Percentiles rank a stretch among this genome's conserved stretches.
Conservation (phyloP, 1,140 invertebrate genomes). For the Bombus affinis region DNA sequence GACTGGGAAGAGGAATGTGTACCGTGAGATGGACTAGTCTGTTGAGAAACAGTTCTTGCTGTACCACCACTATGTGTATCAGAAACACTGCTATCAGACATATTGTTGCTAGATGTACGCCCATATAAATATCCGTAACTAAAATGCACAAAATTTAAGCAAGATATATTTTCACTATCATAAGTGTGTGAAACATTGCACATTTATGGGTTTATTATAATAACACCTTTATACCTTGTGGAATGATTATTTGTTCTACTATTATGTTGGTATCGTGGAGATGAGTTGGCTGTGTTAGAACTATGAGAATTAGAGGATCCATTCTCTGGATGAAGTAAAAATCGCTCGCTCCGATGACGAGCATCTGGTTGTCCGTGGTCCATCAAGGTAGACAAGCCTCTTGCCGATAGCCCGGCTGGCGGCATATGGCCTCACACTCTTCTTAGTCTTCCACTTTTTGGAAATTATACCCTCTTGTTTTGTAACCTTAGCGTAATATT, state of each 20-base stretch:
- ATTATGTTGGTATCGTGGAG: slow-evolving; percentile 76
- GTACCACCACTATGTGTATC: slow-evolving; percentile 81
- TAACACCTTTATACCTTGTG: slow-evolving; percentile 60
- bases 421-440: slow-evolving; percentile 79
- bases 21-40: slow-evolving; percentile 80
- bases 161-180: neutral
- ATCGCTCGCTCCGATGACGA: slow-evolving; percentile 82
- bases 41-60: slow-evolving; percentile 79
- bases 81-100: slow-evolving; percentile 81
- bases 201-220: neutral
- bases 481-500: slow-evolving; percentile 13
- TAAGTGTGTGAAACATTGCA: neutral
- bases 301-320: slow-evolving; percentile 76
- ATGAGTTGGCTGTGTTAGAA: slow-evolving; percentile 73
- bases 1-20: slow-evolving; percentile 79
- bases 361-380: slow-evolving; percentile 82
- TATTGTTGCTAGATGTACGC: slow-evolving; percentile 77
- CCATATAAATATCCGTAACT: slow-evolving; percentile 78
- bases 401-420: slow-evolving; percentile 81
- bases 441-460: slow-evolving; percentile 52
- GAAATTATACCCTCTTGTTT: slow-evolving; percentile 54
- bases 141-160: slow-evolving; percentile 40
- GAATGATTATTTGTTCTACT: slow-evolving; percentile 75
- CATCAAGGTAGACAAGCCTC: slow-evolving; percentile 82
- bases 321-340: slow-evolving; percentile 80